These are phyloP conservation scores for Lindbergichthys nudifrons DNA, from an alignment of 2,797 vertebrate species.

Conservation along the genomic window DNA sequence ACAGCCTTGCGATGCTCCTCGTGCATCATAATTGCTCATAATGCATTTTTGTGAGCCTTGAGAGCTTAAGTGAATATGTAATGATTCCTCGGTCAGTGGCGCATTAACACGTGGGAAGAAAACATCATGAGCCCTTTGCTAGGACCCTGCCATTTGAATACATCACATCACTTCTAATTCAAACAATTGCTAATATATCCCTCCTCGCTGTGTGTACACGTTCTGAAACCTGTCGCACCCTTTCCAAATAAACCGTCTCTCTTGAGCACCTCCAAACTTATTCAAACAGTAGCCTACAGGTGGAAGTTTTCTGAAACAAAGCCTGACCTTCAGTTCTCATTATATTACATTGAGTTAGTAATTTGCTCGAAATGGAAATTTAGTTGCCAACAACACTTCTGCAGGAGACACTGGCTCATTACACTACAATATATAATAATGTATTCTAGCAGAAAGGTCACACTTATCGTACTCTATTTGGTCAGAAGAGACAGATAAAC, in stretches of 20 bases:
- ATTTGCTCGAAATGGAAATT: conserved; percentile 34
- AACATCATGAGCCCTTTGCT: conserved; percentile 66
- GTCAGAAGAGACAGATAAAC: conserved; percentile 17
- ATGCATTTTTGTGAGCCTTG: conserved; percentile 51
- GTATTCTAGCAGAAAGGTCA: conserved; percentile 49
- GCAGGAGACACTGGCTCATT: conserved; percentile 42
- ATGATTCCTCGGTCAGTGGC: conserved; percentile 52
- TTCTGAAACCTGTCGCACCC: conserved; percentile 35
- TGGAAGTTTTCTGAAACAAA: conserved; percentile 41
- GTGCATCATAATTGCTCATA: conserved; percentile 62
- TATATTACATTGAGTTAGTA: conserved; percentile 34
- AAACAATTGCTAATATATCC: conserved; percentile 57
- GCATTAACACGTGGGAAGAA: conserved; percentile 68
- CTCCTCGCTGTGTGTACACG: conserved; percentile 48
- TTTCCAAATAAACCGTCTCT: conserved; percentile 49
- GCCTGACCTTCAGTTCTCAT: conserved; percentile 63
- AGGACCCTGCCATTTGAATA: conserved; percentile 47
- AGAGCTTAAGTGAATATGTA: conserved; percentile 53
- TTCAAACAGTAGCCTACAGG: conserved; percentile 25
- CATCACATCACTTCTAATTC: conserved; percentile 55
- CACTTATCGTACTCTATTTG: conserved; percentile 27
- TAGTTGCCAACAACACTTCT: conserved; percentile 43
- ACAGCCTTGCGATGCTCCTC: conserved; percentile 34
- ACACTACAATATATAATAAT: conserved; percentile 46
- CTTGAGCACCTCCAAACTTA: conserved; percentile 36